Evolutionary conservation across 2,113 vertebrate genomes (phyloP).

Genomic region (Tonatia bakeri): DNA sequence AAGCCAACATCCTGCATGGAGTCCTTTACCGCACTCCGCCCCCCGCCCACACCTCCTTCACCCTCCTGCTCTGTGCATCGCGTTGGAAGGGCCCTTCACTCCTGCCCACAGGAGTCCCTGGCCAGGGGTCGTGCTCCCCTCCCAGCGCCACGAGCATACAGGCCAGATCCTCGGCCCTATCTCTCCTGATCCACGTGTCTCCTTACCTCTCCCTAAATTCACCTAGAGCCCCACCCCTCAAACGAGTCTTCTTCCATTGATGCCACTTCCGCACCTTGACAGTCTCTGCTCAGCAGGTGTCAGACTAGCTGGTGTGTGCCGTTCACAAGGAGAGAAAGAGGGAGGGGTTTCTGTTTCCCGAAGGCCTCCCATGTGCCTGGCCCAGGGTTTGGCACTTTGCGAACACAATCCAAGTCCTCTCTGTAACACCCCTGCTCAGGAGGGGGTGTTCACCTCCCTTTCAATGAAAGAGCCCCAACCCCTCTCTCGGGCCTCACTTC

Average conservation of each 20-base stretch:
- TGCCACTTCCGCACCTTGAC: neutral
- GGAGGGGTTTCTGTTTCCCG: neutral
- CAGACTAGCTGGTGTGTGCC: neutral
- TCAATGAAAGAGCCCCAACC: fast-evolving
- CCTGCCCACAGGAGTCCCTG: too few species aligned
- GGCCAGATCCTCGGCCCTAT: neutral
- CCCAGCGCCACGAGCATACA: fast-evolving
- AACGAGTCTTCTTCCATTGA: neutral
- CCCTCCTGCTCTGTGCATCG: fast-evolving
- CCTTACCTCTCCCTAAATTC: neutral
- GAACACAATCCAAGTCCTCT: too few species aligned
- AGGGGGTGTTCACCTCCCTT: neutral
- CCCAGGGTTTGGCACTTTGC: neutral
- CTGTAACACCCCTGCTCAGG: neutral
- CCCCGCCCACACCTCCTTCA: fast-evolving
- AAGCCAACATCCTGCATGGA: neutral
- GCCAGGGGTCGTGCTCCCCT: neutral
- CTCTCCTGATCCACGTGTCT: neutral
- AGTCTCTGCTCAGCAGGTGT: neutral
- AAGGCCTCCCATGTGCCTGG: neutral
- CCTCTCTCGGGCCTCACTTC: neutral
- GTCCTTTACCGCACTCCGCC: neutral
- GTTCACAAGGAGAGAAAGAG: neutral
- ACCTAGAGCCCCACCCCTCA: neutral
- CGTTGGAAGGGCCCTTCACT: neutral